Evolutionary conservation across 2,113 vertebrate genomes (phyloP), one percentile per base, ranked within the genome.

Genomic region (Leucopsar rothschildi): DNA sequence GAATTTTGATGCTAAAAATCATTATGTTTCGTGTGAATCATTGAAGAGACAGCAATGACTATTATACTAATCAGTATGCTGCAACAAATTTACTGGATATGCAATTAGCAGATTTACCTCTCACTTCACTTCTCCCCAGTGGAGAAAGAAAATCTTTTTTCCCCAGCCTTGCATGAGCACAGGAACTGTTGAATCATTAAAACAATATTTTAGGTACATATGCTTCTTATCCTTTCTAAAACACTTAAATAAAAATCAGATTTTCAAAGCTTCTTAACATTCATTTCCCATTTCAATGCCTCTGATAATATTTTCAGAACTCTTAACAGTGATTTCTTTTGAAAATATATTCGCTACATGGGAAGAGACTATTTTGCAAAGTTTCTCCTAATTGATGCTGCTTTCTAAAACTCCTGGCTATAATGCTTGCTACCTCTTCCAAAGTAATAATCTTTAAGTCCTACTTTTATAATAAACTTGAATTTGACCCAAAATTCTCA

Each of bases 311-410:
- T 80, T 88, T 92, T 72, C n/a, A 77, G 35, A 80, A 68, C 11
- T 44, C 9, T n/a, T 65, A 60, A 44, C 2, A 11, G 1, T 0
- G 0, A 53, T 3, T 40, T 69, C 24, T 61, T 70, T 50, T 44
- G 50, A 53, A 75, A 87, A 13, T n/a, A 2, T 49, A 73, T 65
- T 88, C 15, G 35, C 5, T 61, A 8, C 25, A 47, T 24, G 5
- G 24, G 61, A 91, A 50, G 5, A 40, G 59, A 79, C 28, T 47
- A 33, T 52, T 83, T 80, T 52, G 24, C 28, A 57, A 50, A 82
- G 6, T 15, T 78, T 73, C 20, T 64, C 12, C 35, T 56, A 80
- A 44, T 25, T 35, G 31, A 31, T 86, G 6, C 3, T 60, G 5
- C 12, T 92, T 88, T 81, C 16, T 81, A 61, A 86, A 91, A 47